phyloP scores from a whole-genome alignment of 2,797 vertebrate species.

The Pempheris klunzingeri region DNA sequence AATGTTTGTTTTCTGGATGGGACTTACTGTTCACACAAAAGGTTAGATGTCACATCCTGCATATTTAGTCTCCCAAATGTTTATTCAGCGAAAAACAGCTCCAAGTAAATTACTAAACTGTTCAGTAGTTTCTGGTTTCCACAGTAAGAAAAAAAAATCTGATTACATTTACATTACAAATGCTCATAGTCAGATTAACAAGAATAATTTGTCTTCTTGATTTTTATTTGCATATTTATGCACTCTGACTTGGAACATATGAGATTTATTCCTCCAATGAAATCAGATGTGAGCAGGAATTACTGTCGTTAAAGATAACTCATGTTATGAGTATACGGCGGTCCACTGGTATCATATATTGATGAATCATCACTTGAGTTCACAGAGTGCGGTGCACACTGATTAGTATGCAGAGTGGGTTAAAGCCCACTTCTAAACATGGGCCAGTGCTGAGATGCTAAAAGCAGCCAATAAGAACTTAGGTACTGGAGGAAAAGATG shows the following conservation, averaged over 20 bases:
- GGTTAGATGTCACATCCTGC: background rate
- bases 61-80: background rate
- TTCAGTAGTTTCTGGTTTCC: background rate
- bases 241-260: slow-evolving; percentile 3
- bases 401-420: slow-evolving; percentile 7
- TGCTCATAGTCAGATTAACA: background rate
- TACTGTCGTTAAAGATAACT: slow-evolving; percentile 31
- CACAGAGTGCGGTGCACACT: background rate
- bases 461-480: background rate
- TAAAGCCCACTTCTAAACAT: background rate
- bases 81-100: background rate
- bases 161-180: slow-evolving; percentile 25
- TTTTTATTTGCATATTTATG: slow-evolving; percentile 17
- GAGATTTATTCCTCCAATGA: slow-evolving; percentile 1
- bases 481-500: background rate
- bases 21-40: background rate
- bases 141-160: background rate
- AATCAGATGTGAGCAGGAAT: slow-evolving; percentile 37
- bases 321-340: slow-evolving; percentile 16
- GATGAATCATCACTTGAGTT: slow-evolving; percentile 31
- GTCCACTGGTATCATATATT: slow-evolving; percentile 21
- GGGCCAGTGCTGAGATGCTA: background rate
- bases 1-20: background rate
- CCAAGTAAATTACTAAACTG: background rate
- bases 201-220: slow-evolving; percentile 2